These are phyloP conservation scores for Picathartes gymnocephalus DNA, from an alignment of 2,113 vertebrate species.

Conservation along the genomic window DNA sequence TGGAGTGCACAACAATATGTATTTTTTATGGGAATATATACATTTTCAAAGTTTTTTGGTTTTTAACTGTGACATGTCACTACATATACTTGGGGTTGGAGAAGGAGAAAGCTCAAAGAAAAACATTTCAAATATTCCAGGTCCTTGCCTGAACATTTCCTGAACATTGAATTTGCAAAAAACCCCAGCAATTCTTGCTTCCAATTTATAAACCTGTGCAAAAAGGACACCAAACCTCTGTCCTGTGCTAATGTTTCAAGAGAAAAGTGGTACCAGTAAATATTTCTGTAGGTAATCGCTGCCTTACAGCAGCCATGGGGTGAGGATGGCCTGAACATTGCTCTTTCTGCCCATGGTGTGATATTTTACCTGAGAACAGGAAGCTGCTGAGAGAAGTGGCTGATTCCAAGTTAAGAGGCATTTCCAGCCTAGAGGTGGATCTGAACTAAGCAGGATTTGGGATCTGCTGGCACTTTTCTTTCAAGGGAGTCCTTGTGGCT, in stretches of 20 bases:
- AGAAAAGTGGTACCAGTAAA: not conserved
- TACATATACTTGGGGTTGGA: not conserved
- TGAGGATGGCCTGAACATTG: not conserved
- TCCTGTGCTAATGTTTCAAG: not conserved
- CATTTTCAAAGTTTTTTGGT: not conserved
- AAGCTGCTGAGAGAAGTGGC: not conserved
- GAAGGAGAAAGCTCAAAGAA: not conserved
- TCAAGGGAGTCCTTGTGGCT: not conserved
- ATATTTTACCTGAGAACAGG: fast-evolving
- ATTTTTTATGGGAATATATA: not conserved
- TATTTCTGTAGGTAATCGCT: not conserved
- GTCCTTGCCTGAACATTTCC: not conserved
- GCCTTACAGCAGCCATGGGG: not conserved
- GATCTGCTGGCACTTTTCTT: not conserved
- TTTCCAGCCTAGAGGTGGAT: not conserved
- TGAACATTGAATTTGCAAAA: not conserved
- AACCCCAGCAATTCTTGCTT: not conserved
- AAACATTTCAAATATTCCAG: not conserved
- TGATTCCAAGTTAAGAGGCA: not conserved
- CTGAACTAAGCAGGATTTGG: not conserved
- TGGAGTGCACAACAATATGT: not conserved
- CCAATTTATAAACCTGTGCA: not conserved
- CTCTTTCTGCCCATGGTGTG: not conserved
- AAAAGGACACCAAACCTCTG: not conserved
- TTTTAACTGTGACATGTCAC: not conserved